Evolutionary conservation across 2,888 invertebrate species (phyloP), one percentile per base, ranked within the genome.

Genomic region (Parnassius apollo): DNA sequence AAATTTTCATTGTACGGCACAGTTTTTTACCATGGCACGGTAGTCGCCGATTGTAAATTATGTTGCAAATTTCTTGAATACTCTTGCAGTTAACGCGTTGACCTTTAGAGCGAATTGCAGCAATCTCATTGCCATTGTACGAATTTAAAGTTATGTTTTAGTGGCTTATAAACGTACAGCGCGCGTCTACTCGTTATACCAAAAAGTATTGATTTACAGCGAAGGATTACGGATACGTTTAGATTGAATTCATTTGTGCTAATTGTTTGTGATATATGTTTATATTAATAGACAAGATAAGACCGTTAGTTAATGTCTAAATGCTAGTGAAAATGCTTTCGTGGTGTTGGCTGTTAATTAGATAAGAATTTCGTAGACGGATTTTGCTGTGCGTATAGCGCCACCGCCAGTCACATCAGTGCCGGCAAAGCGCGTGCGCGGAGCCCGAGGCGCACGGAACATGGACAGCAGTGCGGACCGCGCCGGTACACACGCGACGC

Each of bases 401-500:
- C 18, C 18, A 18, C 18, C 64, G 69, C 44, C 65, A 69, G 71
- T 70, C 64, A 62, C 50, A 67, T 51, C 48, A 10, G 66, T 56
- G 71, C 75, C 72, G 70, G 70, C 75, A 73, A 67, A 71, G 85
- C 90, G 88, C 88, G 68, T 83, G 89, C 88, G 90, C 85, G 85
- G 74, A 75, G 71, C 65, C 73, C 66, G 59, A 45, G 63, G 51
- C 45, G 62, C 42, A 71, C 62, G 72, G 69, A 73, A 71, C 74
- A 72, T 74, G 75, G 77, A 66, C 72, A 75, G 77, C 88, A 89
- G 91, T 91, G 87, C 85, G 86, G 88, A 84, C 81, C 85, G 85
- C 86, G 88, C 85, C 88, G 86, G 88, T 86, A 80, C 76, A 82
- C 88, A 85, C 87, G 86, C 83, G 89, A 76, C 88, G 88, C 90